Base-by-base conservation (phyloP, 2,797 vertebrate species). In the Sebastes hubbsi region DNA sequence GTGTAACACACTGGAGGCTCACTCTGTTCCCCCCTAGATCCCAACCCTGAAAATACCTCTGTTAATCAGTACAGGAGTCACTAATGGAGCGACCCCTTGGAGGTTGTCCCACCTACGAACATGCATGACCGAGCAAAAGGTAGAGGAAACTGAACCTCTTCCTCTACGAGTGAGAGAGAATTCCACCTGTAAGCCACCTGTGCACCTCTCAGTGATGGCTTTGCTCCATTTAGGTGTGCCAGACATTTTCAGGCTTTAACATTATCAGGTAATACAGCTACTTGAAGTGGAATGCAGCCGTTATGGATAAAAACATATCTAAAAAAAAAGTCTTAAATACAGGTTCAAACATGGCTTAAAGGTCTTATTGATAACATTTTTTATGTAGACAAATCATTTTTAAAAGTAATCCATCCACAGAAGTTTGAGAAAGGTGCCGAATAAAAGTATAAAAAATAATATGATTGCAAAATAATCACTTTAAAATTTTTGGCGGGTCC, bases 121-220 rank as follows among this genome's bases (percentile, higher is more conserved):
- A 74, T 16, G 70, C 58, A 61, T 36, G n/a, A 72, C 65, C 54
- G 54, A 62, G 34, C n/a, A n/a, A 59, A 70, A 58, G 30, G 60
- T 68, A 64, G 7, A 2, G 8, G 56, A 32, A 77, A 46, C 5
- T 55, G 59, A 73, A 81, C 62, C 52, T 29, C 8, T 5, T 70
- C 46, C 16, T 75, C 38, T 25, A 46, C 55, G n/a, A 32, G 61
- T 54, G 13, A 76, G 22, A 1, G 14, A 32, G 5, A 66, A 64
- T 75, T 70, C 61, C 77, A 78, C 67, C 77, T 81, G 75, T 83
- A 61, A 55, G 77, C 77, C 83, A 86, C 81, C 78, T 88, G 80
- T 79, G 67, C 20, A 62, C 27, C 59, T 71, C 30, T 72, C 66
- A 63, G 72, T 22, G 61, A 72, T 81, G 79, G 78, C 77, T 80